Base-by-base conservation (phyloP, 2,888 invertebrate species). In the Brachycybe producta region DNA sequence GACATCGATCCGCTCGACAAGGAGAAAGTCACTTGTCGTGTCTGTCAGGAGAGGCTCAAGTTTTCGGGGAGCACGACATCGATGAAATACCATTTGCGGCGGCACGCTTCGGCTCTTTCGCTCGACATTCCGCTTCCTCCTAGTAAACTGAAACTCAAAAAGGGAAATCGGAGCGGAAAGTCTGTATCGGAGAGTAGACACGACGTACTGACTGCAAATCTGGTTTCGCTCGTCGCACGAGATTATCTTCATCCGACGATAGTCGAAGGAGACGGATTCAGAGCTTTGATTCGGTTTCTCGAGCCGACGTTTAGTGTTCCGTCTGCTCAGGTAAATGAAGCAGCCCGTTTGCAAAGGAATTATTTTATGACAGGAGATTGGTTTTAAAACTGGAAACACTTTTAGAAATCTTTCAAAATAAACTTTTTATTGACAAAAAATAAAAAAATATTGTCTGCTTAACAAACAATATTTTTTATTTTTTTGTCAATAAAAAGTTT, bases 1-100 rank as follows among this genome's bases (percentile, higher is more conserved):
- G 28, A 41, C 15, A 41, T 41, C 17, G 41, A 41, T 28, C 26
- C 8, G 7, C 26, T 27, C 8, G 41, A 41, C 24, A 24, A 23
- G 24, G 28, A 17, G 8, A 41, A 41, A 24, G 41, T 41, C 8
- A 28, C 28, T 15, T 41, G 41, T 17, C 41, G 28, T 26, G 28
- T 41, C 26, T 41, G 41, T 17, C 26, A 24, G 17, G 41, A 41
- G 26, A 26, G 28, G 41, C 41, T 41, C 1, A 41, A 41, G 13
- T 41, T 41, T 28, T 27, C 26, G 3, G 41, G 41, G 17, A 41
- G 41, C 41, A 41, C 41, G 15, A 41, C 41, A 21, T 41, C 41
- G 8, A 41, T 41, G 41, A 41, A 41, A 8, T 41, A 41, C 13
- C 41, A 41, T 28, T 17, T 41, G 41, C 26, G 15, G 4, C 41